Percentiles rank a stretch among this genome's conserved stretches.
Conservation (phyloP, 2,797 vertebrate species). For the Tiaroga cobitis region DNA sequence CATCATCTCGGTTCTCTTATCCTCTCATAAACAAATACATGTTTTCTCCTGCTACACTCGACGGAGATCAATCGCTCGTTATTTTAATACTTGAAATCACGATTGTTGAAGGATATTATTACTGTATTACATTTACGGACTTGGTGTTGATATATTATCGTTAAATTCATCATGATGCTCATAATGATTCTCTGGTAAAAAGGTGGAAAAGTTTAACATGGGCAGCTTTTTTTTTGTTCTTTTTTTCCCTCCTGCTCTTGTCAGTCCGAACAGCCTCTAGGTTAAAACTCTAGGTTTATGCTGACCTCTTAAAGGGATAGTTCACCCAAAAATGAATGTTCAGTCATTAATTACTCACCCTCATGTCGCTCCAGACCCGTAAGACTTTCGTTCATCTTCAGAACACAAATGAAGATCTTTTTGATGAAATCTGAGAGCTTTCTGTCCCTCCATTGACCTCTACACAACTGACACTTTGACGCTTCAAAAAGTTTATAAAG, state of each 20-base stretch:
- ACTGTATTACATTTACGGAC: conserved; percentile 21
- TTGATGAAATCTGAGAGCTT: neutral
- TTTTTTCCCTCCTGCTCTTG: neutral
- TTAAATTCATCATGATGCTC: neutral
- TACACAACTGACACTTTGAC: accelerated
- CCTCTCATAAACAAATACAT: conserved; percentile 3
- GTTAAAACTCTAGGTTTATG: neutral
- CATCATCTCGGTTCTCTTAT: neutral
- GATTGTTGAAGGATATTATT: conserved; percentile 26
- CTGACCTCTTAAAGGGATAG: neutral
- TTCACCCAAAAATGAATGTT: neutral
- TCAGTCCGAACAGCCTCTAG: neutral
- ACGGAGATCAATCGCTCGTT: neutral
- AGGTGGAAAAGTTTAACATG: neutral
- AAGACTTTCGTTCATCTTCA: neutral
- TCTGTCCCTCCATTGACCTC: too few relatives aligned
- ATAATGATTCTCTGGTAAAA: neutral
- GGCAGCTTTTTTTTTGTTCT: conserved; percentile 26
- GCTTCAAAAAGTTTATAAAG: too few relatives aligned
- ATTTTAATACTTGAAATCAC: conserved; percentile 32
- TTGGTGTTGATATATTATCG: neutral
- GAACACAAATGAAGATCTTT: neutral
- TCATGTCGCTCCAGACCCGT: accelerated
- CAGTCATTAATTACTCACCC: neutral
- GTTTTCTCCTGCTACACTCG: neutral